Evolutionary conservation across 2,888 invertebrate species (phyloP).

Genomic region (Operophtera brumata): DNA sequence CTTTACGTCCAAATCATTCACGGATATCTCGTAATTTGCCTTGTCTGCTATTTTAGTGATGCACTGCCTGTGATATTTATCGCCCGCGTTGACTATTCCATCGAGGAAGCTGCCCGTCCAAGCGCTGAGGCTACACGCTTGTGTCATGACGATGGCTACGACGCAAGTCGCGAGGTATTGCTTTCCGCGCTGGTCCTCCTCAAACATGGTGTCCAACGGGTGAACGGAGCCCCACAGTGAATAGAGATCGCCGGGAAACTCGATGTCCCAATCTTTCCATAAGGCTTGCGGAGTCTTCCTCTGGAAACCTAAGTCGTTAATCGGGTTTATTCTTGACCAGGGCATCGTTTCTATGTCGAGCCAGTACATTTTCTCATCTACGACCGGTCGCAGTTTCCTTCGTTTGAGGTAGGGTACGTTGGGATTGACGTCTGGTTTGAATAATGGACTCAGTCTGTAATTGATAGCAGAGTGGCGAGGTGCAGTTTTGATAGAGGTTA

Average conservation of each 20-base stretch:
- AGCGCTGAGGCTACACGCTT: conserved; percentile 81
- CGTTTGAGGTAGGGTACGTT: conserved; percentile 61
- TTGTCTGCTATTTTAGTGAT: conserved; percentile 59
- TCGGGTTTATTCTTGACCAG: conserved; percentile 64
- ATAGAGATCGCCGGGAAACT: conserved; percentile 84
- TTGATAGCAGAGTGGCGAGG: conserved; percentile 69
- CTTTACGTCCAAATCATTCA: conserved; percentile 78
- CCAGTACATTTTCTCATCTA: conserved; percentile 77
- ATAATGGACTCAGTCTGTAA: conserved; percentile 69
- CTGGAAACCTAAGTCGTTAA: conserved; percentile 62
- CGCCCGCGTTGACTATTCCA: conserved; percentile 81
- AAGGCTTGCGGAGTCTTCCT: conserved; percentile 58
- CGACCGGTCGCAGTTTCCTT: conserved; percentile 52
- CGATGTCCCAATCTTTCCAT: conserved; percentile 86
- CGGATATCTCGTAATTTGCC: conserved; percentile 78
- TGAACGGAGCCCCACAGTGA: conserved; percentile 85
- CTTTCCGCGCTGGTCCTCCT: conserved; percentile 77
- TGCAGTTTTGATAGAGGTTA: conserved; percentile 78
- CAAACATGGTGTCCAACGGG: conserved; percentile 81
- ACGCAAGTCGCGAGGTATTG: conserved; percentile 83
- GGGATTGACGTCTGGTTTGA: conserved; percentile 66
- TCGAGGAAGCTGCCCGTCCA: conserved; percentile 84
- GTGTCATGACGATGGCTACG: conserved; percentile 80
- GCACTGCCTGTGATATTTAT: conserved; percentile 79
- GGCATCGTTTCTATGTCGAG: conserved; percentile 63